A percentile compares a stretch with the other conserved stretches of the same genome.
Conservation (phyloP, 2,113 vertebrate genomes). For the Bos javanicus region DNA sequence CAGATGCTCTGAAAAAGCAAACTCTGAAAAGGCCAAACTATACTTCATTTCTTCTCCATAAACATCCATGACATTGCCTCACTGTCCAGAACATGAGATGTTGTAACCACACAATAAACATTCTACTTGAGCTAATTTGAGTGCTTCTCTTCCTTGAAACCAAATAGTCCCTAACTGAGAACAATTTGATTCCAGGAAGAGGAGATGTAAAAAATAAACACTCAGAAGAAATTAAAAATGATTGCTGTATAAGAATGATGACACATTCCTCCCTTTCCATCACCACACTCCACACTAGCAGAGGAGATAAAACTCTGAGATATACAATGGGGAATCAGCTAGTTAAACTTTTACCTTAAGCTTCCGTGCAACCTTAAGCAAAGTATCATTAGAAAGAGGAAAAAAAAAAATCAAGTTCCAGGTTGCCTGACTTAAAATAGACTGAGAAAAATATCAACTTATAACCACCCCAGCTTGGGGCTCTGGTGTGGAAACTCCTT, state of each 20-base stretch:
- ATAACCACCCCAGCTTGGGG: not conserved
- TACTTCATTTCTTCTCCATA: not conserved
- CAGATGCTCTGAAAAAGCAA: not conserved
- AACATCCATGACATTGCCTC: not conserved
- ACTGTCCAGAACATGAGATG: not conserved
- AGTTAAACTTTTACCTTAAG: not conserved
- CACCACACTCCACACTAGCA: not conserved
- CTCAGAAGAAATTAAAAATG: not conserved
- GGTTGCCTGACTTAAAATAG: not conserved
- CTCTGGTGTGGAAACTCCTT: not conserved
- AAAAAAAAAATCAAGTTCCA: not conserved
- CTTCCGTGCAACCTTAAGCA: not conserved
- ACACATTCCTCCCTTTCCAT: not conserved
- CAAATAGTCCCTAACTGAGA: not conserved
- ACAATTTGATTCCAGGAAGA: not conserved
- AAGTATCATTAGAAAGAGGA: not conserved
- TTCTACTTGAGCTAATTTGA: constrained; percentile 2
- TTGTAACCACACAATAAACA: not conserved
- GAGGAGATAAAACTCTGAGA: not conserved
- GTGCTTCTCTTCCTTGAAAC: not conserved
- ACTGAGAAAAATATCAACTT: not conserved
- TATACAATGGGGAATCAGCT: not conserved
- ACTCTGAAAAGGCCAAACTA: not conserved
- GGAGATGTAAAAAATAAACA: not conserved
- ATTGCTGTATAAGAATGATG: not conserved